phyloP scores from a whole-genome alignment of 2,797 vertebrate species.

The Salarias fasciatus region DNA sequence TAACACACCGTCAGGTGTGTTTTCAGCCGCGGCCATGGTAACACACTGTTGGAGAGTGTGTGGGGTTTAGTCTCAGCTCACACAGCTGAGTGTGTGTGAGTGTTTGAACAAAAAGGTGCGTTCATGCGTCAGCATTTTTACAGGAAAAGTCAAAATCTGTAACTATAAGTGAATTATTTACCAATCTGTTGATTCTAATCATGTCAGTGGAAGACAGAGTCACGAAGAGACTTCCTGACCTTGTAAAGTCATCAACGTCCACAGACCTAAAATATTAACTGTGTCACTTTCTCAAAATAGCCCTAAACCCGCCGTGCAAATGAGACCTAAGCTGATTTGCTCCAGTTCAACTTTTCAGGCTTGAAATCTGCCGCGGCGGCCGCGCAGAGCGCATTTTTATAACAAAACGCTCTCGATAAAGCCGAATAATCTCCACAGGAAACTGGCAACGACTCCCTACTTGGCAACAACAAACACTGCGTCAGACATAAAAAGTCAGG shows the following conservation, averaged over 20 bases:
- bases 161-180: too few species aligned
- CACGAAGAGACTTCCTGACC: too few species aligned
- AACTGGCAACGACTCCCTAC: neutral
- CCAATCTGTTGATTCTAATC: too few species aligned
- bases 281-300: constrained; percentile 29
- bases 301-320: constrained; percentile 8
- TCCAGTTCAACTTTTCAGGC: constrained; percentile 1
- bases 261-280: constrained; percentile 12
- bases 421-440: constrained; percentile 13
- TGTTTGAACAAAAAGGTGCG: too few species aligned
- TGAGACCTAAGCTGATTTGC: constrained; percentile 23
- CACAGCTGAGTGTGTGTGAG: constrained; percentile 16
- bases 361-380: neutral
- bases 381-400: neutral
- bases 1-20: constrained; percentile 25
- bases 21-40: constrained; percentile 30
- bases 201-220: too few species aligned
- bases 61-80: constrained; percentile 37
- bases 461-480: constrained; percentile 1
- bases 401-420: neutral
- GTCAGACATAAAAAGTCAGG: constrained; percentile 8
- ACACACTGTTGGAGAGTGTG: constrained; percentile 15
- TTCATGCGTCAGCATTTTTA: too few species aligned
- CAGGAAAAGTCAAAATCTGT: too few species aligned
- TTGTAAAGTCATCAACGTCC: neutral